Evolutionary conservation across 2,888 invertebrate species (phyloP).

Genomic region (Lepidocyrtinus sp.): DNA sequence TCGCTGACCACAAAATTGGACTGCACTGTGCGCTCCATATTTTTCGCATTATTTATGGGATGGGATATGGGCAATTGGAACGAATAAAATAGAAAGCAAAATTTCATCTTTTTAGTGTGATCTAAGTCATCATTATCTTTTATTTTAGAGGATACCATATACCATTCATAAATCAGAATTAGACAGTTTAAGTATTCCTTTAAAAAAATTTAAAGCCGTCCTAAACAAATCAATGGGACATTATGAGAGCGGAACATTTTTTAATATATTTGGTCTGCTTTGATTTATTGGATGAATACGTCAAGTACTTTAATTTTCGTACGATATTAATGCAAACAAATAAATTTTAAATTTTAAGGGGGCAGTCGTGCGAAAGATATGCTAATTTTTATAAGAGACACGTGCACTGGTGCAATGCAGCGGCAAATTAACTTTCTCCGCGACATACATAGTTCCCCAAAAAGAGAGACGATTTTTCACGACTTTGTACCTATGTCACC

Average conservation of each 20-base stretch:
- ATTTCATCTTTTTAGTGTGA: neutral
- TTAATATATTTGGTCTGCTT: too few relatives aligned
- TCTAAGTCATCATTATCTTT: neutral
- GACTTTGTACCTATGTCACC: too few relatives aligned
- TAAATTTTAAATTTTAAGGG: too few relatives aligned
- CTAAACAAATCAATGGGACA: neutral
- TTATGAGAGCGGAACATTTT: neutral
- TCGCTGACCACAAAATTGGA: neutral
- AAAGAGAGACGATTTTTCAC: too few relatives aligned
- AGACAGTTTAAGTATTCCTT: too few relatives aligned
- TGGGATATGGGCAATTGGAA: neutral
- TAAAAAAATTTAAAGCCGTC: neutral
- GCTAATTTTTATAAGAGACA: too few relatives aligned
- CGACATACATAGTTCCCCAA: too few relatives aligned
- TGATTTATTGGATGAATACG: neutral
- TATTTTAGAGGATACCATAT: neutral
- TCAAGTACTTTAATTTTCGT: neutral
- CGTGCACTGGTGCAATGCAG: too few relatives aligned
- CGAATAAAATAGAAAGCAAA: neutral
- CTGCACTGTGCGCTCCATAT: neutral
- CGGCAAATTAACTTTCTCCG: too few relatives aligned
- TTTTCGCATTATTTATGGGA: neutral
- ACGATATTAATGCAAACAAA: neutral
- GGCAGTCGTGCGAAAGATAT: too few relatives aligned
- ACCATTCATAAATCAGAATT: too few relatives aligned